These are phyloP conservation scores for Dendrolimus punctatus DNA, from an alignment of 1,140 invertebrate species.

Conservation along the genomic window DNA sequence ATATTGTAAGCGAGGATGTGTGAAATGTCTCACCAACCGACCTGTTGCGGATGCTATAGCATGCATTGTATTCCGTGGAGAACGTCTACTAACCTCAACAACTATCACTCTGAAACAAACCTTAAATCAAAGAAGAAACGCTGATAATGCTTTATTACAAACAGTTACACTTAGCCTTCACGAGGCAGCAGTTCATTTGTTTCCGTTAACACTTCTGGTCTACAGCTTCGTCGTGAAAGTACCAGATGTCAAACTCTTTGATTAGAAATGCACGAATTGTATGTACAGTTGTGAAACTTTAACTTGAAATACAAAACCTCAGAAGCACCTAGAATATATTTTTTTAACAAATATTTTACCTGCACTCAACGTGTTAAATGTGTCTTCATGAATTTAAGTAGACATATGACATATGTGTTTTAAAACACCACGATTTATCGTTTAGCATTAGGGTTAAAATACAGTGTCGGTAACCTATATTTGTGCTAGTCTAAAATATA, in stretches of 20 bases:
- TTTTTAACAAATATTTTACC: constrained; percentile 40
- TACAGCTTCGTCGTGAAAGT: constrained; percentile 44
- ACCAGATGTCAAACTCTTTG: constrained; percentile 44
- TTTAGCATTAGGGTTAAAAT: constrained; percentile 20
- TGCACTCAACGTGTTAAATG: constrained; percentile 28
- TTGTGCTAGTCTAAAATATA: not conserved
- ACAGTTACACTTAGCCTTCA: constrained; percentile 39
- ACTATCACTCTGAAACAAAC: constrained; percentile 25
- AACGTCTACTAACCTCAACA: constrained; percentile 35
- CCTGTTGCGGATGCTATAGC: constrained; percentile 57
- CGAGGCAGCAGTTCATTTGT: constrained; percentile 54
- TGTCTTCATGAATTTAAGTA: constrained; percentile 29
- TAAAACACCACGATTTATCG: constrained; percentile 26
- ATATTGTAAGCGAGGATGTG: constrained; percentile 50
- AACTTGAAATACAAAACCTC: constrained; percentile 31
- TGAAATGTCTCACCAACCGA: constrained; percentile 56
- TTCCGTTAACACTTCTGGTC: constrained; percentile 55
- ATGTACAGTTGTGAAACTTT: constrained; percentile 13
- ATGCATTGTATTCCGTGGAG: constrained; percentile 49
- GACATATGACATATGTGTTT: constrained; percentile 14
- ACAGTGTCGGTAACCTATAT: constrained; percentile 7
- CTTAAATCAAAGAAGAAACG: constrained; percentile 22
- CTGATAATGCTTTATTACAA: constrained; percentile 15
- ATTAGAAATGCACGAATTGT: constrained; percentile 49
- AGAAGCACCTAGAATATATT: constrained; percentile 13